Conservation (phyloP, 2,113 vertebrate species). For the Nestor notabilis region DNA sequence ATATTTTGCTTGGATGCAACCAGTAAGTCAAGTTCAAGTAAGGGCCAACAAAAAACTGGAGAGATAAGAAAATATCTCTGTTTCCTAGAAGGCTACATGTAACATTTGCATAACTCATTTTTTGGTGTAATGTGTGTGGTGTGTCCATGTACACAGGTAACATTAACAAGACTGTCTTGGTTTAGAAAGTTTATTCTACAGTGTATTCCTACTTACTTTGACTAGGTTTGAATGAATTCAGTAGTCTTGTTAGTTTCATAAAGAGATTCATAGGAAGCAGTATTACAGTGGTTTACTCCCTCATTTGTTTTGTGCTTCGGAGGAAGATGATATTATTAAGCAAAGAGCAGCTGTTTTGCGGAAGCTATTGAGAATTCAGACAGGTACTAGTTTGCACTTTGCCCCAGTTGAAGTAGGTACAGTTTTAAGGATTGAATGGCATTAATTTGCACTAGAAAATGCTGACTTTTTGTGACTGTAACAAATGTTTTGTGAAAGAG, state of each 20-base stretch:
- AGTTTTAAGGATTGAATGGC: not conserved
- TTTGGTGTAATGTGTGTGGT: not conserved
- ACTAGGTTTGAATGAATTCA: not conserved
- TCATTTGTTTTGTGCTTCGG: not conserved
- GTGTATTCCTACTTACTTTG: not conserved
- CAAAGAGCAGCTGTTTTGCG: not conserved
- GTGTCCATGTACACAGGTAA: not conserved
- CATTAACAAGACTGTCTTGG: not conserved
- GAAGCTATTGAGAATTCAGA: not conserved
- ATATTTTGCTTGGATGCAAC: constrained; percentile 20
- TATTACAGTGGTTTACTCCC: not conserved
- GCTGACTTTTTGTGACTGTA: not conserved
- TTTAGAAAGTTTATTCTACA: not conserved
- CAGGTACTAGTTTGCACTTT: not conserved
- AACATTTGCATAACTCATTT: not conserved
- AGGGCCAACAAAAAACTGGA: not conserved
- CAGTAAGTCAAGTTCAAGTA: constrained; percentile 38
- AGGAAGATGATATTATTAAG: not conserved
- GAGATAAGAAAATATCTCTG: not conserved
- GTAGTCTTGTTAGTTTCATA: not conserved
- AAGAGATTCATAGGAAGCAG: not conserved
- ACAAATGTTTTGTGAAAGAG: not conserved
- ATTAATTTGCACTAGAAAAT: not conserved
- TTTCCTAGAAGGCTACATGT: not conserved
- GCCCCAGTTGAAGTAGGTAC: not conserved